These are phyloP conservation scores for Dorcus hopei DNA, from an alignment of 2,888 invertebrate genomes.

Conservation along the genomic window DNA sequence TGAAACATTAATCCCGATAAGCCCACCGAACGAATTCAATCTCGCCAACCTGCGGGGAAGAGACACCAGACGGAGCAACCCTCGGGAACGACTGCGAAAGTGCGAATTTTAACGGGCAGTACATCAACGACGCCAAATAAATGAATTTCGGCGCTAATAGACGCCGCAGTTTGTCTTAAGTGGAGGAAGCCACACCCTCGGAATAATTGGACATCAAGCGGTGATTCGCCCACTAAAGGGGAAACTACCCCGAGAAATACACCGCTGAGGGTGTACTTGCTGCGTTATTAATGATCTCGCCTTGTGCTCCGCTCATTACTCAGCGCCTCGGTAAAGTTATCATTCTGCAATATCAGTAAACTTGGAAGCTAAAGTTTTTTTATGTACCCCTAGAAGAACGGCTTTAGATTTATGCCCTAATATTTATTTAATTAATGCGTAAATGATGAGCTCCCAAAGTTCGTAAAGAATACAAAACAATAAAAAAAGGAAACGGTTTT, in stretches of 20 bases:
- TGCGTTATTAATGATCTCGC: constrained; percentile 17
- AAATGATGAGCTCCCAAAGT: too few species aligned
- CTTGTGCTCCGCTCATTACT: constrained; percentile 16
- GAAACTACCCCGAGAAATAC: background rate
- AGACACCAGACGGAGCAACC: background rate
- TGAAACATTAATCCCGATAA: too few species aligned
- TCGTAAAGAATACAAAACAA: too few species aligned
- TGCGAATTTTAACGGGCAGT: constrained; percentile 10
- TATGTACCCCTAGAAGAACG: too few species aligned
- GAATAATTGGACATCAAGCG: constrained; percentile 8
- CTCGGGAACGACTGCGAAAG: constrained; percentile 5
- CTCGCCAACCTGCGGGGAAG: background rate
- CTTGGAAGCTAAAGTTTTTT: too few species aligned
- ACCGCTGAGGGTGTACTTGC: background rate
- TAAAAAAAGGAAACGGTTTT: too few species aligned
- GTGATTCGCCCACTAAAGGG: constrained; percentile 2
- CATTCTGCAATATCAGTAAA: too few species aligned
- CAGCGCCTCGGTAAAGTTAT: constrained; percentile 13
- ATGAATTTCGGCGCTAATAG: constrained; percentile 10
- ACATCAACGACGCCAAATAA: constrained; percentile 11
- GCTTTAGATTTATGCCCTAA: too few species aligned
- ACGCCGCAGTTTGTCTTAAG: constrained; percentile 3
- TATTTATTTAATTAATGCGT: too few species aligned
- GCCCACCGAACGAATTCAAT: too few species aligned
- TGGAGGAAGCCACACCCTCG: constrained; percentile 9